Conservation (phyloP, 2,113 vertebrate species). For the Chionomys nivalis region DNA sequence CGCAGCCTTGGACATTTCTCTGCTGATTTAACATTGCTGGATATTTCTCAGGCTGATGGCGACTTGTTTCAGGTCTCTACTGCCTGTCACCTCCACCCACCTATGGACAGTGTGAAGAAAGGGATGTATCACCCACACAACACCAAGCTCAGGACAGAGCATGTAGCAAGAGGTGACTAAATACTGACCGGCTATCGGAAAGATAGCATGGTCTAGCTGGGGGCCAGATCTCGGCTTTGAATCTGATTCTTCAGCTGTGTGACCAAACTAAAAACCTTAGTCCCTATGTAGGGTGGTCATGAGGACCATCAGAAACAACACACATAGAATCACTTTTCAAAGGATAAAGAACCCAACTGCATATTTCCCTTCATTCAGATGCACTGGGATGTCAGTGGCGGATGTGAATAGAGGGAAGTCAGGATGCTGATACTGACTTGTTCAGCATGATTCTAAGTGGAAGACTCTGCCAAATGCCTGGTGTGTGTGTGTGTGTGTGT, state of each 20-base stretch:
- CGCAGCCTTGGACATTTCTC: background rate
- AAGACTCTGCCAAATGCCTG: background rate
- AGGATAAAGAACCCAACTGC: background rate
- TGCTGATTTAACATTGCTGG: background rate
- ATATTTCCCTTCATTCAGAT: background rate
- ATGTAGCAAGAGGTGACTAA: background rate
- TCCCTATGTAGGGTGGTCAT: background rate
- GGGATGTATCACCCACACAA: too few species aligned
- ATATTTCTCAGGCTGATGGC: background rate
- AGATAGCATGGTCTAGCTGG: background rate
- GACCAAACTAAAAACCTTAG: background rate
- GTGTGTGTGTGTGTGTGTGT: background rate
- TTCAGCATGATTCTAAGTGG: background rate
- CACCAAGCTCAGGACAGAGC: background rate
- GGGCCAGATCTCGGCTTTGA: slow-evolving; percentile 5
- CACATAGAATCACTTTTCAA: background rate
- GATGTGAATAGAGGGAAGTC: background rate
- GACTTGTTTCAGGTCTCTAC: background rate
- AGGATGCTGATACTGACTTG: too few species aligned
- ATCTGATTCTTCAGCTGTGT: background rate
- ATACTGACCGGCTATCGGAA: background rate
- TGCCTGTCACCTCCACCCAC: background rate
- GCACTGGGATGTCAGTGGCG: background rate
- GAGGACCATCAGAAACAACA: background rate
- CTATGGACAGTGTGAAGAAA: background rate